A percentile compares a stretch with the other conserved stretches of the same genome.
Evolutionary conservation across 2,888 invertebrate genomes (phyloP).

Genomic region (Melikaiella ostensackeni): DNA sequence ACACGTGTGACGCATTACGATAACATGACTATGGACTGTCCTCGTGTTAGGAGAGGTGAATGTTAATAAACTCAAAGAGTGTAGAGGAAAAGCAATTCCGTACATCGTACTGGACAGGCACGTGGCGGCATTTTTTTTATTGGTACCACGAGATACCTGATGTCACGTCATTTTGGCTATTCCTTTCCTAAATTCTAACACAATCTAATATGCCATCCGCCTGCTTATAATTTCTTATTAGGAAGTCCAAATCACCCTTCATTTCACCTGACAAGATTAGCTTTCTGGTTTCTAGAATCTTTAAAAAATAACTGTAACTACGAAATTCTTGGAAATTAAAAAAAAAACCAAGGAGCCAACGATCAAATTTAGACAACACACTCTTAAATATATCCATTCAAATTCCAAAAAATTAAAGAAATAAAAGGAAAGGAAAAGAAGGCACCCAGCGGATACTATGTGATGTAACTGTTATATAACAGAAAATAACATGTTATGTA

Average conservation of each 20-base stretch:
- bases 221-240: neutral
- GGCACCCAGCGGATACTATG: too few species aligned
- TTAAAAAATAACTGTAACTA: too few species aligned
- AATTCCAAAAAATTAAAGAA: too few species aligned
- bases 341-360: too few species aligned
- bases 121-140: constrained; percentile 14
- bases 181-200: neutral
- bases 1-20: constrained; percentile 36
- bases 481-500: too few species aligned
- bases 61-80: constrained; percentile 21
- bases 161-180: neutral
- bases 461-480: too few species aligned
- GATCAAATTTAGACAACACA: too few species aligned
- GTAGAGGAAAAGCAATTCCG: constrained; percentile 20
- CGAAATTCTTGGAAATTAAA: too few species aligned
- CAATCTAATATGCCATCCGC: neutral
- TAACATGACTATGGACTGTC: constrained; percentile 18
- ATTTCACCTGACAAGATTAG: neutral
- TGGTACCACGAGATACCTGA: neutral
- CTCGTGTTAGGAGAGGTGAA: constrained; percentile 29
- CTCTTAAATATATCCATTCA: too few species aligned
- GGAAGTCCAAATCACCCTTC: neutral
- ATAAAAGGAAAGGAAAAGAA: too few species aligned
- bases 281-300: too few species aligned
- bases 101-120: constrained; percentile 10